These are phyloP conservation scores for Peribatodes rhomboidaria DNA, from an alignment of 2,888 invertebrate species.

Conservation along the genomic window DNA sequence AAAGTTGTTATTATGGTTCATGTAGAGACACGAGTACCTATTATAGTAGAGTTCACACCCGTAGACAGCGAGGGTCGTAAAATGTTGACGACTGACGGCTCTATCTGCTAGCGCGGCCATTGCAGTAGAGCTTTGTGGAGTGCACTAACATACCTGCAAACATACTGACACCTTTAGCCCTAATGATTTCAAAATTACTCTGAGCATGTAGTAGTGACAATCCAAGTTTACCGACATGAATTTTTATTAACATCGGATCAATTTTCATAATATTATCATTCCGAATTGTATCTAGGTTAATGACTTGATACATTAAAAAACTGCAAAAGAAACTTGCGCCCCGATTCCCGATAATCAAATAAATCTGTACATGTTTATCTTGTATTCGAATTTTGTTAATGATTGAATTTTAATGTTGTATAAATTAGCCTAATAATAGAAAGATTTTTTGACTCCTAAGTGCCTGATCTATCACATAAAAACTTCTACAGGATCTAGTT, in stretches of 20 bases:
- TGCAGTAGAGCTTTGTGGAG: neutral
- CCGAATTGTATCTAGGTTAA: neutral
- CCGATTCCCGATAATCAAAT: neutral
- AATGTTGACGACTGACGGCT: constrained; percentile 7
- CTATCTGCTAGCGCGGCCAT: neutral
- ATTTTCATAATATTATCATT: neutral
- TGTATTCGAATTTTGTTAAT: neutral
- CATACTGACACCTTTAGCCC: neutral
- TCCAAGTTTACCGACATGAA: neutral
- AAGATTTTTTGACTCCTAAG: neutral
- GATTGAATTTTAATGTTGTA: too few relatives aligned
- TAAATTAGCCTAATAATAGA: too few relatives aligned
- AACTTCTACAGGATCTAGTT: neutral
- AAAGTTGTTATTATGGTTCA: too few relatives aligned
- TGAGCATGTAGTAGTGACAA: neutral
- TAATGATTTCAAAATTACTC: neutral
- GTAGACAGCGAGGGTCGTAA: constrained; percentile 13
- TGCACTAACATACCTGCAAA: constrained; percentile 4
- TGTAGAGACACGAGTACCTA: neutral
- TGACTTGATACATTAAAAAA: neutral
- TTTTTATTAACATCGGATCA: neutral
- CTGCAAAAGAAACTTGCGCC: neutral
- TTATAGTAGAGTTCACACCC: constrained; percentile 8
- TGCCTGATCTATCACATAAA: neutral
- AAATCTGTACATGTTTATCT: neutral